Base-by-base conservation (phyloP, 2,797 vertebrate species). In the Eulemur rubriventer region DNA sequence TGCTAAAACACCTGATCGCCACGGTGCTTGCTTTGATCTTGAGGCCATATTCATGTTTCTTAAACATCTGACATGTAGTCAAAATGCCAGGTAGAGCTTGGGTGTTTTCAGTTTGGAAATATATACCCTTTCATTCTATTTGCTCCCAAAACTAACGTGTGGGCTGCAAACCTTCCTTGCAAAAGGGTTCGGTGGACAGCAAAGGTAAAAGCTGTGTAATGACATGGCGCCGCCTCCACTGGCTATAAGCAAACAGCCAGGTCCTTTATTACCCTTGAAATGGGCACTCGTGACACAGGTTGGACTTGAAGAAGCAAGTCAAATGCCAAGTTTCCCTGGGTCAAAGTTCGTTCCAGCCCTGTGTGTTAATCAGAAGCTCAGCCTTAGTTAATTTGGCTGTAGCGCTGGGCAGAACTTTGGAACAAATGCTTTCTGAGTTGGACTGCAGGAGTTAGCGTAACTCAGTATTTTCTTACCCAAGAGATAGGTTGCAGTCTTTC, bases 201-300 rank as follows among this genome's bases (percentile, higher is more conserved):
- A 50, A 78, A 91, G 95, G 41, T 87, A 76, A 72, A 96, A 46
- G 86, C 95, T 41, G 13, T 50, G 35, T 48, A 72, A 65, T 83
- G 92, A 89, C 91, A 84, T 4, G 26, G 97, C 96, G 89, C 97
- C 93, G 96, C 97, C 98, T 98, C 96, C 95, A 0, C 96, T 95
- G 89, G 84, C 97, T 80, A 61, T 98, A 84, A 97, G 98, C 96
- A 99, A 98, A 99, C 97, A 99, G 8, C 28, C 57, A 55, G 97
- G 96, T 96, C 97, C 97, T 98, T 98, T 80, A 14, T 85, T 98
- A 98, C 96, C 97, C 98, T 98, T 98, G 98, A 98, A 98, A 95
- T 83, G 89, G 72, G 95, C 92, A 93, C 97, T 98, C 86, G 93
- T 97, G 96, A 98, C 97, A 97, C 95, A 98, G 97, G 97, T 96